phyloP scores from a whole-genome alignment of 2,797 vertebrate genomes.

The Falco concolor region DNA sequence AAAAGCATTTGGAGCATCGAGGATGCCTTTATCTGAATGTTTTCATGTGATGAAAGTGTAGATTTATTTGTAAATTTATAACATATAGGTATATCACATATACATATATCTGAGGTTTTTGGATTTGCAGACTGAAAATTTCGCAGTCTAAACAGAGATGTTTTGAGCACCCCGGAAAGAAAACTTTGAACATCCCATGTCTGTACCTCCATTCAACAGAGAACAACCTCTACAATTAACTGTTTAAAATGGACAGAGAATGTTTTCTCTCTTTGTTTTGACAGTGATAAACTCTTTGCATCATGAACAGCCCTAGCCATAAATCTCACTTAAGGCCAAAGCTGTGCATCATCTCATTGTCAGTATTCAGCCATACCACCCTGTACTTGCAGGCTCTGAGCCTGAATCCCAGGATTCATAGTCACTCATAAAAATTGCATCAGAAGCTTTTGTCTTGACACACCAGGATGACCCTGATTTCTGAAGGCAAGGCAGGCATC shows the following conservation, averaged over 20 bases:
- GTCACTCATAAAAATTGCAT: background rate
- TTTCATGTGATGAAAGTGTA: background rate
- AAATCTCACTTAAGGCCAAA: conserved; percentile 34
- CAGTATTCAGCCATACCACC: background rate
- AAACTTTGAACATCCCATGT: background rate
- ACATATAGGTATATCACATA: background rate
- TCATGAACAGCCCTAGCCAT: background rate
- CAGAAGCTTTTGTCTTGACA: background rate
- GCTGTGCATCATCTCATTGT: background rate
- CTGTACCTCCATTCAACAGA: background rate
- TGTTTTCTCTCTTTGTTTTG: conserved; percentile 35
- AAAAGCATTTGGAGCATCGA: background rate
- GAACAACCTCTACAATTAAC: conserved; percentile 23
- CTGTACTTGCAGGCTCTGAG: accelerated
- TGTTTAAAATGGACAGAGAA: conserved; percentile 6
- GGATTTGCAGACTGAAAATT: background rate
- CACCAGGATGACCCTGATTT: background rate
- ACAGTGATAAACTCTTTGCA: conserved; percentile 42
- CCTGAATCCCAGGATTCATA: background rate
- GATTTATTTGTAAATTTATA: background rate
- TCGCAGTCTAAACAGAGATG: background rate
- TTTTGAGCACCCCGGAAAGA: background rate
- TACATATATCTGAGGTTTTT: background rate
- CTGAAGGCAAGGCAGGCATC: background rate
- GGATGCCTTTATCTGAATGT: background rate